A percentile compares a stretch with the other conserved stretches of the same genome.
phyloP scores from a whole-genome alignment of 2,888 invertebrate genomes.

The Plusia festucae region DNA sequence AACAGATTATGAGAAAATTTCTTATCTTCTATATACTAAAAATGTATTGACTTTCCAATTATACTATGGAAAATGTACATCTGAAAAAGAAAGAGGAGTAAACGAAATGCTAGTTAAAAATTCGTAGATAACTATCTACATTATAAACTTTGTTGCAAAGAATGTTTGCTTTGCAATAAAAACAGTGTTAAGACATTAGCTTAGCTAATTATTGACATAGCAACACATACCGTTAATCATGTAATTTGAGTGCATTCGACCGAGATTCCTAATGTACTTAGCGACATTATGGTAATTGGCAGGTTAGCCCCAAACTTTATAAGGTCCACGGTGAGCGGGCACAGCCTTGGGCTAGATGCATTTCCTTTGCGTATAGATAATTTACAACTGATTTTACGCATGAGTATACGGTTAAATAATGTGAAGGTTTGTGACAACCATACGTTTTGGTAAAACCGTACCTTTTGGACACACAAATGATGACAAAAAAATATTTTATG shows the following conservation, averaged over 20 bases:
- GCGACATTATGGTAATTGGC: conserved; percentile 17
- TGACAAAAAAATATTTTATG: too few relatives aligned
- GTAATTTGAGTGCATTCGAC: conserved; percentile 37
- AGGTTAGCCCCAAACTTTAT: conserved; percentile 22
- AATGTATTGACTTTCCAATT: too few relatives aligned
- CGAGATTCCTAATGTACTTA: conserved; percentile 38
- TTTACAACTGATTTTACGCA: conserved; percentile 23
- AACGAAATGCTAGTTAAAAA: not conserved
- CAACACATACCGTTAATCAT: conserved; percentile 3
- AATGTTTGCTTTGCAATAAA: conserved; percentile 13
- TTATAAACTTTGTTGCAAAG: too few relatives aligned
- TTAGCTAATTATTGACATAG: conserved; percentile 1
- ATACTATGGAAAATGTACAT: too few relatives aligned
- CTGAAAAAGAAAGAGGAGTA: not conserved
- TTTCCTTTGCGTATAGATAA: conserved; percentile 39
- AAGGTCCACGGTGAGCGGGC: conserved; percentile 41
- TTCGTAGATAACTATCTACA: too few relatives aligned
- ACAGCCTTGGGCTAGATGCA: conserved; percentile 51
- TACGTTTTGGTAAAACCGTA: too few relatives aligned
- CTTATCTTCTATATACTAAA: too few relatives aligned
- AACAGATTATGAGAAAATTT: too few relatives aligned
- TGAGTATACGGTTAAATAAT: conserved; percentile 12
- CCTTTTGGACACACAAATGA: not conserved
- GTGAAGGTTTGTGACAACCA: not conserved
- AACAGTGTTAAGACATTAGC: conserved; percentile 5